A percentile compares a stretch with the other conserved stretches of the same genome.
Evolutionary conservation across 1,140 invertebrate species (phyloP).

Genomic region (Diplogasteroides magnus): DNA sequence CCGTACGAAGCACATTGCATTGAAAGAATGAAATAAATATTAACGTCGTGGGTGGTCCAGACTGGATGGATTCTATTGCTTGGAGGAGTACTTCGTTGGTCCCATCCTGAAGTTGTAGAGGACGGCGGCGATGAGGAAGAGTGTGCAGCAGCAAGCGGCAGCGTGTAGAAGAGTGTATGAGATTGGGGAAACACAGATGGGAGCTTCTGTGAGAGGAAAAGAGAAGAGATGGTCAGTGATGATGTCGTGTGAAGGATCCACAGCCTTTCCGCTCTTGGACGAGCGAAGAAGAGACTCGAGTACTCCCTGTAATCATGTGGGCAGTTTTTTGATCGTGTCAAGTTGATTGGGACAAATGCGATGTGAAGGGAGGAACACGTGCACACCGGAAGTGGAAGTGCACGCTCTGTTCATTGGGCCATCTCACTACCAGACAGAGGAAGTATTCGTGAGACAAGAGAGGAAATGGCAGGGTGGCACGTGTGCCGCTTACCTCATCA

Average conservation of each 20-base stretch:
- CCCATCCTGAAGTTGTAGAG: no score
- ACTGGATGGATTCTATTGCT: no score
- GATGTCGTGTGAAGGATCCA: neutral
- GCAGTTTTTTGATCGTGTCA: no score
- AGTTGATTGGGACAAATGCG: no score
- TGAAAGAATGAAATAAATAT: no score
- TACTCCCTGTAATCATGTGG: no score
- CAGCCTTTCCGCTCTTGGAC: neutral
- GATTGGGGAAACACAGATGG: neutral
- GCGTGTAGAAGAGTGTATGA: no score
- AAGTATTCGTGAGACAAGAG: neutral
- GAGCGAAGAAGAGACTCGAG: neutral
- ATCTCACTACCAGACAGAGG: neutral
- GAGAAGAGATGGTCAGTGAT: neutral
- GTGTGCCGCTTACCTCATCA: constrained; percentile 9
- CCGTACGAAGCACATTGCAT: neutral
- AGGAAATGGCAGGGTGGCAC: neutral
- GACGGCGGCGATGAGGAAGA: no score
- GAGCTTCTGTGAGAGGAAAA: neutral
- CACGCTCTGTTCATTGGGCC: no score
- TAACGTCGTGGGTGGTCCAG: no score
- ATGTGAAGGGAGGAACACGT: neutral
- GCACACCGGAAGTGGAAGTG: neutral
- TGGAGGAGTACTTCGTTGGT: no score
- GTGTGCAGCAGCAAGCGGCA: no score